Percentiles rank a stretch among this genome's conserved stretches.
phyloP scores from a whole-genome alignment of 2,113 vertebrate species.

The Megaleporinus macrocephalus region DNA sequence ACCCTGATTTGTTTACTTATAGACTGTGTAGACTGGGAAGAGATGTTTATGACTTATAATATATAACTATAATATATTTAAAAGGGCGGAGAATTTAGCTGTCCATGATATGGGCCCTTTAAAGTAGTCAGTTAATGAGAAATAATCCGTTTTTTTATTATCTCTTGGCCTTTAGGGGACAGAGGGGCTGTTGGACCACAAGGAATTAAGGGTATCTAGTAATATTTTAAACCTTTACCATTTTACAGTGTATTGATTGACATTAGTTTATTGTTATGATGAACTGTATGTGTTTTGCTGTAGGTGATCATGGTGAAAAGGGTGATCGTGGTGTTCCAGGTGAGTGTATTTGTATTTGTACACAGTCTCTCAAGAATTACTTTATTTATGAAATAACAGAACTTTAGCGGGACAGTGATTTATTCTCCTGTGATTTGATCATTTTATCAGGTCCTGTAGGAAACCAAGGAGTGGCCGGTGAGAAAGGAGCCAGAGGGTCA shows the following conservation, averaged over 20 bases:
- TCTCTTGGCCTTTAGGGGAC: constrained; percentile 79
- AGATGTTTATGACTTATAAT: too few species aligned
- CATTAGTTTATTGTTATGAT: neutral
- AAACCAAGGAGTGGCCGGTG: constrained; percentile 81
- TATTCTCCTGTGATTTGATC: neutral
- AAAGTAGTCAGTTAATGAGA: too few species aligned
- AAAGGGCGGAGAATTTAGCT: too few species aligned
- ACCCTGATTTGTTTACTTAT: too few species aligned
- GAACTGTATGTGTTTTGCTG: constrained; percentile 33
- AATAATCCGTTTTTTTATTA: neutral
- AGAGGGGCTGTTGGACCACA: constrained; percentile 82
- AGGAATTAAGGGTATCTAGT: constrained; percentile 84
- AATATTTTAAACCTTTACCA: neutral
- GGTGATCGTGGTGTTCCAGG: constrained; percentile 88
- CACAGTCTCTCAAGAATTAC: neutral
- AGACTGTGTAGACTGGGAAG: too few species aligned
- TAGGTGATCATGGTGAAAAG: constrained; percentile 91
- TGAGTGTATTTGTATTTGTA: constrained; percentile 69
- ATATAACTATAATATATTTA: too few species aligned
- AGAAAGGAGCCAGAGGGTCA: constrained; percentile 88
- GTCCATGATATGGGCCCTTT: too few species aligned
- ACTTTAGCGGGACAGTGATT: too few species aligned
- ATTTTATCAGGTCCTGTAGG: constrained; percentile 80
- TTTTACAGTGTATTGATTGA: neutral
- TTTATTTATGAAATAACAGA: neutral